Evolutionary conservation across 2,888 invertebrate species (phyloP).

Genomic region (Dolomedes plantarius): DNA sequence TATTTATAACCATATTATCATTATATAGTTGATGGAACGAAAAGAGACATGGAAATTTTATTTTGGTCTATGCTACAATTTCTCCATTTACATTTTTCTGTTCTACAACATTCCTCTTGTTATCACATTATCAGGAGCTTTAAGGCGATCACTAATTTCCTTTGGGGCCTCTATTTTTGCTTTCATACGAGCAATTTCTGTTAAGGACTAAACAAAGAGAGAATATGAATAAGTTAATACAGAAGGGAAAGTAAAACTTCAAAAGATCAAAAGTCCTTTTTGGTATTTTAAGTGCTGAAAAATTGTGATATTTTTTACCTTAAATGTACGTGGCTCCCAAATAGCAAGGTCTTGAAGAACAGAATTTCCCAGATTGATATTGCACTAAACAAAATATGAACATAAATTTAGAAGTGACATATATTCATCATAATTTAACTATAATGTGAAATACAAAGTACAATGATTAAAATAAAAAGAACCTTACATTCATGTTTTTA

Average conservation of each 20-base stretch:
- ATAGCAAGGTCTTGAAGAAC: conserved; percentile 76
- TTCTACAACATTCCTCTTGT: conserved; percentile 73
- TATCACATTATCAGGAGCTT: conserved; percentile 56
- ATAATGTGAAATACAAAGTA: no score
- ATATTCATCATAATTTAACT: background rate
- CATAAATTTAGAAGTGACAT: background rate
- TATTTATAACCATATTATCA: no score
- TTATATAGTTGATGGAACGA: no score
- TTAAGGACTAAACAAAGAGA: conserved; percentile 57
- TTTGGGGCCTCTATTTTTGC: conserved; percentile 42
- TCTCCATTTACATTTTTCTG: no score
- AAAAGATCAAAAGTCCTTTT: background rate
- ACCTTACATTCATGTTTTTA: no score
- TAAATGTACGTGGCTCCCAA: conserved; percentile 77
- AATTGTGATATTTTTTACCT: no score
- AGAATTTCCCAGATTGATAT: conserved; percentile 75
- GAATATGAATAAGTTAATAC: background rate
- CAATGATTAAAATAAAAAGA: no score
- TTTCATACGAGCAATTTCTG: conserved; percentile 65
- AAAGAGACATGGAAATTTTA: no score
- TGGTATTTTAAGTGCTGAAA: no score
- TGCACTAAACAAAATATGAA: conserved; percentile 74
- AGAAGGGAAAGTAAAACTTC: background rate
- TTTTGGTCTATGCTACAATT: no score
- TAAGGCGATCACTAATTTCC: conserved; percentile 29